Percentiles rank a stretch among this genome's conserved stretches.
Evolutionary conservation across 92 coral and sea anemone genomes (phyloP).

Genomic region (Parazoanthus swiftii): DNA sequence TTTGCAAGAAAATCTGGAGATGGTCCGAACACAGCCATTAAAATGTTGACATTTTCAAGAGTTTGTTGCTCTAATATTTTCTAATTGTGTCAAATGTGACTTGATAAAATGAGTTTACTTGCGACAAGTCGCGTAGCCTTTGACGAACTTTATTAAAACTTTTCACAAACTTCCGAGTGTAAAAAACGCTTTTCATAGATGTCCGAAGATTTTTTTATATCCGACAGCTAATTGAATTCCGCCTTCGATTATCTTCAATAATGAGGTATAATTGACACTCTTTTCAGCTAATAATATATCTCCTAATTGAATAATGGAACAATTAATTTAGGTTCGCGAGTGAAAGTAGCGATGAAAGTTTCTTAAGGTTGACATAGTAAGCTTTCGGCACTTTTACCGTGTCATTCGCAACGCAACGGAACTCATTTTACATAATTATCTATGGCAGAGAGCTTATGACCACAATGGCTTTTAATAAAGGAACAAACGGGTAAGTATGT

Average conservation of each 20-base stretch:
- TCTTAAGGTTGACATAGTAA: constrained; percentile 46
- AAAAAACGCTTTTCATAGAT: constrained; percentile 31
- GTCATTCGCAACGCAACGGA: constrained; percentile 45
- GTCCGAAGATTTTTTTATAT: constrained; percentile 20
- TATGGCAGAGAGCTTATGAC: constrained; percentile 52
- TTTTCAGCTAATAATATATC: constrained; percentile 81
- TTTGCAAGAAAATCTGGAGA: neutral
- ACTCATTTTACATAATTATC: constrained; percentile 55
- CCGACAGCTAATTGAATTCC: constrained; percentile 94
- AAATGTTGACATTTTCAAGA: constrained; percentile 29
- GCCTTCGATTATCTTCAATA: constrained; percentile 91
- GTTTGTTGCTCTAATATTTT: constrained; percentile 26
- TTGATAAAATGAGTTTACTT: constrained; percentile 26
- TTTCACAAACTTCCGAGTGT: constrained; percentile 18
- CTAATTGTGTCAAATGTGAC: constrained; percentile 5
- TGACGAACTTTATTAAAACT: constrained; percentile 41
- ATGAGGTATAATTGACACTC: constrained; percentile 97
- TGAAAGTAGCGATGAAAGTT: constrained; percentile 61
- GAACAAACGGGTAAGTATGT: constrained; percentile 65
- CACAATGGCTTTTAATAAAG: constrained; percentile 64
- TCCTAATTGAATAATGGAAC: constrained; percentile 90
- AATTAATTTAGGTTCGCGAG: constrained; percentile 69
- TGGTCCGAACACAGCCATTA: neutral
- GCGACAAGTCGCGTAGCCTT: constrained; percentile 17
- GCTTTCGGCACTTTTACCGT: constrained; percentile 65